Percentiles rank a stretch among this genome's conserved stretches.
phyloP scores from a whole-genome alignment of 92 coral and sea anemone species.

The Phymanthus crucifer region DNA sequence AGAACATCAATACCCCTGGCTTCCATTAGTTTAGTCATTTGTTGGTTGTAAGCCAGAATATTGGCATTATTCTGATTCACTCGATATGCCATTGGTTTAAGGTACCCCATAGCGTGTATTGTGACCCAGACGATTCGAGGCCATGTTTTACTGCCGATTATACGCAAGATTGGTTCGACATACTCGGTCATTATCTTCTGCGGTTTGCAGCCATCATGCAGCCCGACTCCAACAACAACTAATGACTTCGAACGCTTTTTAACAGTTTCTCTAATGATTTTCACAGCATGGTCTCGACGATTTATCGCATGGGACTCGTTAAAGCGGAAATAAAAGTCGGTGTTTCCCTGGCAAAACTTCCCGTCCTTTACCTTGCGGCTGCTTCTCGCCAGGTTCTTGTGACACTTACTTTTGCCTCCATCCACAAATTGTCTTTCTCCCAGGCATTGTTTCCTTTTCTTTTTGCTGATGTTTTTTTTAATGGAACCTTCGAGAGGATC shows the following conservation, averaged over 20 bases:
- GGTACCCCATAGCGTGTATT: constrained; percentile 65
- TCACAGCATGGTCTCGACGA: constrained; percentile 34
- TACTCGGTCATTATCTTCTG: constrained; percentile 14
- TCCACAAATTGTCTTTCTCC: constrained; percentile 85
- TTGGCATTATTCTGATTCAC: constrained; percentile 39
- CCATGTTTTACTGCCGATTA: constrained; percentile 44
- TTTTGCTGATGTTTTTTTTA: neutral
- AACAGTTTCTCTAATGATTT: constrained; percentile 44
- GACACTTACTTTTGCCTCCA: constrained; percentile 55
- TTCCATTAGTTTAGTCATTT: constrained; percentile 45
- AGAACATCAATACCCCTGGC: constrained; percentile 52
- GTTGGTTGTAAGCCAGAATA: constrained; percentile 35
- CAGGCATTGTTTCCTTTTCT: constrained; percentile 26
- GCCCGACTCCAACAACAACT: constrained; percentile 57
- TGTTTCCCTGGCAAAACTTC: constrained; percentile 47
- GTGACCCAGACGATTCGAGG: constrained; percentile 68
- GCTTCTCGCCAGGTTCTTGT: constrained; percentile 25
- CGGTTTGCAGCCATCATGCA: constrained; percentile 48
- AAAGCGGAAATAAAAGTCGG: constrained; percentile 40
- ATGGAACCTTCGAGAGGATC: constrained; percentile 47
- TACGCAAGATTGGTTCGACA: constrained; percentile 56
- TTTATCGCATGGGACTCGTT: constrained; percentile 44
- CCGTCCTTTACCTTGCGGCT: constrained; percentile 4
- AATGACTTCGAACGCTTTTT: constrained; percentile 35
- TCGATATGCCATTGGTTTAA: constrained; percentile 57